Evolutionary conservation across 2,888 invertebrate genomes (phyloP), one percentile per base, ranked within the genome.

Genomic region (Hemaris fuciformis): DNA sequence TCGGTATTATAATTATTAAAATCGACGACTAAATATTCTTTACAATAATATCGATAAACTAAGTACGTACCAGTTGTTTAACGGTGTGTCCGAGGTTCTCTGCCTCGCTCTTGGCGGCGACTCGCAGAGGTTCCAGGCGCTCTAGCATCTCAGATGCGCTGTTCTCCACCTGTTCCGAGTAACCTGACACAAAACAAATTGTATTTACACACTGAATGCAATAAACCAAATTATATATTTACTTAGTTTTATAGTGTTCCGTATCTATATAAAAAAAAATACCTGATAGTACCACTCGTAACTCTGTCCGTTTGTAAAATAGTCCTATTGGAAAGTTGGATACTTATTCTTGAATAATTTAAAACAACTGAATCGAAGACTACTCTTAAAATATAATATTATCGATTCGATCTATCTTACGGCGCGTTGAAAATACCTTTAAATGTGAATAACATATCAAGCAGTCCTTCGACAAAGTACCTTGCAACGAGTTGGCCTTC

Each of bases 1-100:
- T n/a, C n/a, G n/a, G n/a, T n/a, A n/a, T n/a, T n/a, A n/a, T n/a
- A n/a, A n/a, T n/a, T n/a, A n/a, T n/a, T 31, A 1, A 31, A 31
- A 31, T 15, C 20, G 7, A 23, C n/a, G 23, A 23, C 43, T 6
- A 18, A 8, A 1, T 43, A 6, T 8, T 15, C 8, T 8, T 18
- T 15, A 18, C 20, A 43, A 43, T n/a, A 48, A 13, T 15, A 5
- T 0, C n/a, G n/a, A n/a, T 20, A 13, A 8, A n/a, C 3, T 10
- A 5, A 15, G 7, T 31, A 66, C 93, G 87, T 0, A 95, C 95
- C 77, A 96, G 93, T 74, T 96, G 96, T 61, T 94, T 94, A 20
- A 98, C 97, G 3, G 96, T 93, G 77, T 99, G 98, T 0, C 99
- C 99, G 62, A 99, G 93, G 77, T 97, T 96, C 88, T 99, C 99